Evolutionary conservation across 2,888 invertebrate genomes (phyloP).

Genomic region (Deilephila porcellus): DNA sequence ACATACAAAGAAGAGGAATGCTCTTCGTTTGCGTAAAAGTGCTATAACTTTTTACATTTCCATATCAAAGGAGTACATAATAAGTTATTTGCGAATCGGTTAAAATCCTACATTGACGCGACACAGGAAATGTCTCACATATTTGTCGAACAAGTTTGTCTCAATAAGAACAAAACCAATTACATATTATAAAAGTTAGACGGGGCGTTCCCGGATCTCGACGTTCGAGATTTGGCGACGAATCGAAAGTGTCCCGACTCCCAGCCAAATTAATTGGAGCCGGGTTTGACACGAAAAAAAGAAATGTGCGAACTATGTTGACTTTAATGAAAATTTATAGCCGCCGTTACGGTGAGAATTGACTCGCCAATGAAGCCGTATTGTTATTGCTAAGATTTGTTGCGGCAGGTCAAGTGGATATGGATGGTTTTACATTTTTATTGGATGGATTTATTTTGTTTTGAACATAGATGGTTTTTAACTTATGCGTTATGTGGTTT

Average conservation of each 20-base stretch:
- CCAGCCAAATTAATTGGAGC: conserved; percentile 60
- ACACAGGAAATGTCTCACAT: conserved; percentile 11
- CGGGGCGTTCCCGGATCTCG: conserved; percentile 32
- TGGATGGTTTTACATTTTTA: conserved; percentile 1
- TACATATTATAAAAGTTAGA: conserved; percentile 22
- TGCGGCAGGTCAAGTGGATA: background rate
- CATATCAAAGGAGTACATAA: background rate
- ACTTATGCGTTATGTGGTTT: too few relatives aligned
- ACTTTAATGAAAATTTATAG: conserved; percentile 56
- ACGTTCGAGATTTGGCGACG: conserved; percentile 56
- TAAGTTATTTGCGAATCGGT: background rate
- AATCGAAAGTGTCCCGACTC: conserved; percentile 58
- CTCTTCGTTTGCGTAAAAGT: too few relatives aligned
- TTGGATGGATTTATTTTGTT: background rate
- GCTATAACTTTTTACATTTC: background rate
- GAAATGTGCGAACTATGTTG: conserved; percentile 48
- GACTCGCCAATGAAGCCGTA: background rate
- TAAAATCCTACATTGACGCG: background rate
- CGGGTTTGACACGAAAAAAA: conserved; percentile 59
- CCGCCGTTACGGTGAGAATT: conserved; percentile 24
- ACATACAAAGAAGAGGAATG: too few relatives aligned
- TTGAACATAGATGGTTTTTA: background rate
- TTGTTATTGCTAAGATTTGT: conserved; percentile 10
- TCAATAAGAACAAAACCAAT: conserved; percentile 23
- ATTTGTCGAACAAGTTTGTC: background rate